Evolutionary conservation across 2,113 vertebrate species (phyloP).

Genomic region (Cryptomyrus ogoouensis): DNA sequence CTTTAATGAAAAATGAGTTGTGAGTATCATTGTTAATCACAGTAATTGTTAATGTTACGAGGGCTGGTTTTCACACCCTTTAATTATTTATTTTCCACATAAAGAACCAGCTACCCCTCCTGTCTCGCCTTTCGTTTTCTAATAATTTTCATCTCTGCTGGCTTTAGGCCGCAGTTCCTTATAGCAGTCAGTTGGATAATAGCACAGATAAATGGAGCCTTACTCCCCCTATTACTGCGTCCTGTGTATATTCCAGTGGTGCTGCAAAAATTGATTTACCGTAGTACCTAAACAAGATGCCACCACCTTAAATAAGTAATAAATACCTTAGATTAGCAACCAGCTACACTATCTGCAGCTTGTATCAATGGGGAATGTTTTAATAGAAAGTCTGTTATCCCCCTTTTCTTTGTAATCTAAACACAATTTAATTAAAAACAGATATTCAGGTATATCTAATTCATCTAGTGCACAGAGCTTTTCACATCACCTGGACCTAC

Average conservation of each 20-base stretch:
- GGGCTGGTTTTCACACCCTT: constrained; percentile 72
- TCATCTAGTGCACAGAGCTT: neutral
- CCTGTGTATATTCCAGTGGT: constrained; percentile 42
- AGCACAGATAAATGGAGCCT: constrained; percentile 51
- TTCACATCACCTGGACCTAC: neutral
- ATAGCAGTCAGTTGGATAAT: constrained; percentile 42
- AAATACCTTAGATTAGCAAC: constrained; percentile 27
- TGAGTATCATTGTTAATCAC: constrained; percentile 85
- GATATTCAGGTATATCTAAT: neutral
- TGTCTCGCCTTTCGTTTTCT: constrained; percentile 56
- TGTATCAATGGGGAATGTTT: constrained; percentile 18
- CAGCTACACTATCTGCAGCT: constrained; percentile 22
- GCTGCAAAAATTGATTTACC: constrained; percentile 28
- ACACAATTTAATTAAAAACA: constrained; percentile 24
- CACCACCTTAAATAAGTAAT: constrained; percentile 27
- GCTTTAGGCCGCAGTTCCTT: constrained; percentile 47
- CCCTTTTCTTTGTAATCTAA: constrained; percentile 29
- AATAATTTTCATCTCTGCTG: constrained; percentile 57
- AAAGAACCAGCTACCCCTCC: constrained; percentile 69
- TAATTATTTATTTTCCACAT: constrained; percentile 77
- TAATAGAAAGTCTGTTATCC: constrained; percentile 30
- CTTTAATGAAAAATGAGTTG: constrained; percentile 83
- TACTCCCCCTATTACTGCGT: constrained; percentile 24
- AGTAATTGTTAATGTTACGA: constrained; percentile 83
- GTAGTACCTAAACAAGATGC: constrained; percentile 32